Percentiles rank a stretch among this genome's conserved stretches.
Conservation (phyloP, 2,113 vertebrate genomes). For the Chaenogobius annularis region DNA sequence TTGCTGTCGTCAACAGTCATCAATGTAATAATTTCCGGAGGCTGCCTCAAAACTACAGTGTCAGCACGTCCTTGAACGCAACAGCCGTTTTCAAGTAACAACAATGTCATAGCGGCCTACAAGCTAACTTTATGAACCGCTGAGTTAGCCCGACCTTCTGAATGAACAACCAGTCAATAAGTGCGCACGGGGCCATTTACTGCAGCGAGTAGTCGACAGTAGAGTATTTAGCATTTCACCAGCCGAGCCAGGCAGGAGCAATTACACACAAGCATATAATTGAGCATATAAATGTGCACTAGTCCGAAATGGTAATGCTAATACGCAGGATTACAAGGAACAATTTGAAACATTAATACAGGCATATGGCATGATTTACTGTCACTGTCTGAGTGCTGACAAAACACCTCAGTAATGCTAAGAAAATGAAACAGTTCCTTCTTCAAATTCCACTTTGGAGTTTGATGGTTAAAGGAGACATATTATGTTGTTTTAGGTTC, state of each 20-base stretch:
- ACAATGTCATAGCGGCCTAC: not conserved
- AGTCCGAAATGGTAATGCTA: not conserved
- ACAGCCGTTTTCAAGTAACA: slow-evolving; percentile 5
- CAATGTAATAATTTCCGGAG: slow-evolving; percentile 10
- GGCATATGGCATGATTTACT: no score
- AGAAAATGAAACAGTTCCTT: no score
- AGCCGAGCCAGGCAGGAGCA: slow-evolving; percentile 45
- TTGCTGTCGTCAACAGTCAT: not conserved
- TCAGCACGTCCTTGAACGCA: slow-evolving; percentile 22
- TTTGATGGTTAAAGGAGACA: no score
- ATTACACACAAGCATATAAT: slow-evolving; percentile 4
- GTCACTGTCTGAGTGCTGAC: not conserved
- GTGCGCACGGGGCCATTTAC: slow-evolving; percentile 15
- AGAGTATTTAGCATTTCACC: slow-evolving; percentile 26
- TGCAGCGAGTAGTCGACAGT: slow-evolving; percentile 23
- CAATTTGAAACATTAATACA: not conserved
- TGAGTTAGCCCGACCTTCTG: not conserved
- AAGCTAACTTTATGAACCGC: not conserved
- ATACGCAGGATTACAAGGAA: not conserved
- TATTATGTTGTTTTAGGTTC: no score
- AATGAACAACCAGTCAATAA: slow-evolving; percentile 7
- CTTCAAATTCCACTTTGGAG: no score
- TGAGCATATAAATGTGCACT: no score
- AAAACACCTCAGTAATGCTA: not conserved
- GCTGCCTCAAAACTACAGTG: not conserved